Conservation (phyloP, 2,113 vertebrate species). For the Callipepla squamata region DNA sequence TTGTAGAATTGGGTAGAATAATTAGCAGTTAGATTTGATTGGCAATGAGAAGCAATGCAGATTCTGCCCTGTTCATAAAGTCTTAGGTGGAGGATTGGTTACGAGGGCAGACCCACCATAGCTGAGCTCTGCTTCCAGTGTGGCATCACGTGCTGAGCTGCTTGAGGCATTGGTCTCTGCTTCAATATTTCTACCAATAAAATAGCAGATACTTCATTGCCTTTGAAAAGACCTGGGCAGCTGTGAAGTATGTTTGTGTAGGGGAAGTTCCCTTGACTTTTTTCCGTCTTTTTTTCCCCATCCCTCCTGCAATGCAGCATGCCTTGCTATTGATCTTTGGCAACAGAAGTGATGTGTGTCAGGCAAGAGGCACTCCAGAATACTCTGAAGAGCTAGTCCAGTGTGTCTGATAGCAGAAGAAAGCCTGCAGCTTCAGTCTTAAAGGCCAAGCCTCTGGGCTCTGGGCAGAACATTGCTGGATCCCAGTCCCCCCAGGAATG, state of each 20-base stretch:
- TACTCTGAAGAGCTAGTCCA: background rate
- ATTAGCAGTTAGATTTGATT: background rate
- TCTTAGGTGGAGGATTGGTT: background rate
- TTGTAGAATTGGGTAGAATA: background rate
- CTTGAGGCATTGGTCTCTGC: background rate
- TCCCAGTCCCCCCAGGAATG: background rate
- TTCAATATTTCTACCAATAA: background rate
- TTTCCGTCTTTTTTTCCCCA: background rate
- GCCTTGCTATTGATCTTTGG: background rate
- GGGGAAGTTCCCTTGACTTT: background rate
- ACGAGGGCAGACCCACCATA: background rate
- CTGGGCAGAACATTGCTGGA: background rate
- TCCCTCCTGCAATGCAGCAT: background rate
- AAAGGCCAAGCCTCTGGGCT: background rate
- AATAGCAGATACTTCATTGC: background rate
- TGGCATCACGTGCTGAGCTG: background rate
- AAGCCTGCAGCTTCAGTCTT: background rate
- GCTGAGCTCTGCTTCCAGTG: background rate
- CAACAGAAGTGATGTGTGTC: background rate
- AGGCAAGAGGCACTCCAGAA: background rate
- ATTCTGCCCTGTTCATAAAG: background rate
- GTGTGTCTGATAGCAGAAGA: background rate
- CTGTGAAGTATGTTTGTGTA: background rate
- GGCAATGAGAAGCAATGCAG: background rate
- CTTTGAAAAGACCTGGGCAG: background rate